A percentile compares a stretch with the other conserved stretches of the same genome.
Conservation (phyloP, 2,797 vertebrate species). For the Girardinus metallicus region DNA sequence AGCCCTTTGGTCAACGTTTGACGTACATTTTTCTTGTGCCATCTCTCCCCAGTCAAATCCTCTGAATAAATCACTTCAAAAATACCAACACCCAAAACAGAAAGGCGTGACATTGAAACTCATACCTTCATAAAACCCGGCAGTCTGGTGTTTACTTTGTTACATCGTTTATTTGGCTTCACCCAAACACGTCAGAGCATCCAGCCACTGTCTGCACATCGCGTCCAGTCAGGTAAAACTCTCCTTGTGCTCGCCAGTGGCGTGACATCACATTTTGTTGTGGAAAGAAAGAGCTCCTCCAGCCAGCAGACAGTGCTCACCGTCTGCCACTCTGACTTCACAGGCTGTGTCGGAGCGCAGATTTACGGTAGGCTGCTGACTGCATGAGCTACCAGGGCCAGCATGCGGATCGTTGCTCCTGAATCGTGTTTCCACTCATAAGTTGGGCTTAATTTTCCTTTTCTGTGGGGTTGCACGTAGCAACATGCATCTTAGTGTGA, state of each 20-base stretch:
- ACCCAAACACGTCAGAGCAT: constrained; percentile 40
- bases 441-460: neutral
- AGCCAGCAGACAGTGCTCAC: constrained; percentile 59
- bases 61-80: neutral
- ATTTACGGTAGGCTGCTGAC: constrained; percentile 63
- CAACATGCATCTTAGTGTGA: neutral
- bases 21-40: neutral
- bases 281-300: constrained; percentile 44
- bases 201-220: constrained; percentile 37
- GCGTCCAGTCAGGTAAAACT: constrained; percentile 25
- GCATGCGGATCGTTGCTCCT: constrained; percentile 38
- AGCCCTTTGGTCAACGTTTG: neutral
- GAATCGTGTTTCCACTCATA: constrained; percentile 5
- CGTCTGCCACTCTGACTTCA: constrained; percentile 67
- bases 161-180: constrained; percentile 70
- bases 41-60: neutral
- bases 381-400: constrained; percentile 53
- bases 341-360: constrained; percentile 52
- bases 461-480: neutral
- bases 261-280: constrained; percentile 64
- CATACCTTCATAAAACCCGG: constrained; percentile 22
- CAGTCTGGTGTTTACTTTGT: constrained; percentile 49
- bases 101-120: constrained; percentile 5
- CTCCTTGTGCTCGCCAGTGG: neutral
- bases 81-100: neutral